phyloP scores from a whole-genome alignment of 2,797 vertebrate species.

The Parotocinclus haroldoi region DNA sequence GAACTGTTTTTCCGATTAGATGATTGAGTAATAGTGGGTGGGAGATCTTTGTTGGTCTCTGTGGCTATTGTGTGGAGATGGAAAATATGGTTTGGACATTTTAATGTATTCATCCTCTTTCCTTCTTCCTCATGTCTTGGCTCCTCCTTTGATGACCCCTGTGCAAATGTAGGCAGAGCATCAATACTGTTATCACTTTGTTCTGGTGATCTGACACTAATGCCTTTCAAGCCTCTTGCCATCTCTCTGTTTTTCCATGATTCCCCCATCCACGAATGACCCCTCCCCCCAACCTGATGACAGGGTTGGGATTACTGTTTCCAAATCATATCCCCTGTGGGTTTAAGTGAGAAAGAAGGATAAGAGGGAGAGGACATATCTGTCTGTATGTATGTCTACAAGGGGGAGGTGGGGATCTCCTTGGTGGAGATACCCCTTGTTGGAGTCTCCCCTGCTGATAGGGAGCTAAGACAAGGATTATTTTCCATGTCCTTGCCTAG shows the following conservation, averaged over 20 bases:
- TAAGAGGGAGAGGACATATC: background rate
- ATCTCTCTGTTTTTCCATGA: constrained; percentile 25
- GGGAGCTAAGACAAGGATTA: constrained; percentile 18
- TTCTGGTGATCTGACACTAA: constrained; percentile 57
- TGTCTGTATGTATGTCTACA: constrained; percentile 4
- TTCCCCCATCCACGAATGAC: constrained; percentile 34
- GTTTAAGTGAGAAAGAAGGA: constrained; percentile 41
- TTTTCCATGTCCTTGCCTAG: constrained; percentile 13
- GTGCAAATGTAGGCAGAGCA: constrained; percentile 38
- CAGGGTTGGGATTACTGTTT: too few relatives aligned
- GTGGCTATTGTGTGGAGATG: constrained; percentile 22
- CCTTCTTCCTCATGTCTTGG: constrained; percentile 2
- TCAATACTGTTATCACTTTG: constrained; percentile 57
- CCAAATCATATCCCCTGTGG: constrained; percentile 50
- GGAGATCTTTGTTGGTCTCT: constrained; percentile 6
- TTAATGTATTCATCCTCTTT: constrained; percentile 17
- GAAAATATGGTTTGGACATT: background rate
- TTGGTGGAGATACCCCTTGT: constrained; percentile 10
- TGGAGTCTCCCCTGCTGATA: constrained; percentile 7
- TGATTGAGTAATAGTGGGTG: constrained; percentile 1
- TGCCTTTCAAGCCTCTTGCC: constrained; percentile 37
- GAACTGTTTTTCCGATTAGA: constrained; percentile 5
- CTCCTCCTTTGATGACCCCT: constrained; percentile 1
- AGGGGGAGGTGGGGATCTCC: constrained; percentile 26
- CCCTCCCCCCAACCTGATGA: too few relatives aligned